Evolutionary conservation across 1,140 invertebrate genomes (phyloP).

Genomic region (Metaphire vulgaris): DNA sequence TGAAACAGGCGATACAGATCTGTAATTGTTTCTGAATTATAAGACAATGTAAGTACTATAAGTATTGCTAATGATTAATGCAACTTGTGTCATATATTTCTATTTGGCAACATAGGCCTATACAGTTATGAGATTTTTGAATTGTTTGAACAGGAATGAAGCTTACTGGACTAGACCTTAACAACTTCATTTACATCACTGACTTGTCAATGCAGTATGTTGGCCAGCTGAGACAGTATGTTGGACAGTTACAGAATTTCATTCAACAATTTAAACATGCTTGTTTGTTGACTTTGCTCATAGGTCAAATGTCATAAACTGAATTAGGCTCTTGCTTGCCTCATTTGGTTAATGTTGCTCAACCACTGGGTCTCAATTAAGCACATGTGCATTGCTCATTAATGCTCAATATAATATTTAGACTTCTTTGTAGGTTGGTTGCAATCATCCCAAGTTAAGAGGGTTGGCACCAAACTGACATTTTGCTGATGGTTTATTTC

Average conservation of each 20-base stretch:
- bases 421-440: background rate
- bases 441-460: background rate
- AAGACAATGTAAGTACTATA: background rate
- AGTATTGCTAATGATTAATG: background rate
- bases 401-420: background rate
- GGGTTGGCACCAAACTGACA: background rate
- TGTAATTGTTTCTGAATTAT: background rate
- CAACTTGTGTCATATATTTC: no score
- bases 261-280: background rate
- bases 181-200: constrained; percentile 41
- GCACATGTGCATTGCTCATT: background rate
- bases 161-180: constrained; percentile 37
- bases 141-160: constrained; percentile 32
- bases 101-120: background rate
- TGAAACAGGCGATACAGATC: background rate
- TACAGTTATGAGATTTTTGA: background rate
- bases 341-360: no score
- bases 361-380: no score
- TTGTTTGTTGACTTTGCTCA: background rate
- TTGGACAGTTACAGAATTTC: background rate
- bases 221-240: constrained; percentile 36
- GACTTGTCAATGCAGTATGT: constrained; percentile 38
- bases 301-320: background rate
- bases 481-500: constrained; percentile 26
- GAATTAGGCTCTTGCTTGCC: no score